phyloP scores from a whole-genome alignment of 2,797 vertebrate species.

The Tokudaia tokunoshimensis region DNA sequence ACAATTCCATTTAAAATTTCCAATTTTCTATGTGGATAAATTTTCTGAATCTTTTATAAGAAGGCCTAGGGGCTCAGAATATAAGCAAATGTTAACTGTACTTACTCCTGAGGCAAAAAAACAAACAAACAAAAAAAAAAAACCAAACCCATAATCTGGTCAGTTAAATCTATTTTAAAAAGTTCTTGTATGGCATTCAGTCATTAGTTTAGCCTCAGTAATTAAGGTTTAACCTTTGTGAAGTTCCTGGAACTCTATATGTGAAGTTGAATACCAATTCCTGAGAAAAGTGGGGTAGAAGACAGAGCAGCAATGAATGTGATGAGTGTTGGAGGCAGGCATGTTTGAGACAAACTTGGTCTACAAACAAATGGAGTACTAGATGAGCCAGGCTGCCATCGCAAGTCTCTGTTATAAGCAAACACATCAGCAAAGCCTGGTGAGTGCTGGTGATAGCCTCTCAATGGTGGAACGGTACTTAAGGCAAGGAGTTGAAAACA shows the following conservation, averaged over 20 bases:
- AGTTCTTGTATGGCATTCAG: not conserved
- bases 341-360: not conserved
- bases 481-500: not conserved
- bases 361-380: not conserved
- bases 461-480: not conserved
- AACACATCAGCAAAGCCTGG: no score
- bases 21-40: not conserved
- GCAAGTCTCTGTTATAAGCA: not conserved
- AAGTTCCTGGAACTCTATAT: not conserved
- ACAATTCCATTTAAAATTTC: conserved; percentile 27
- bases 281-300: not conserved
- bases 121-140: no score
- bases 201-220: conserved; percentile 4
- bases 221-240: not conserved
- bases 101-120: not conserved
- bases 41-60: not conserved
- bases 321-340: not conserved
- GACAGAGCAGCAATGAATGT: not conserved
- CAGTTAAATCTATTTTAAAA: not conserved
- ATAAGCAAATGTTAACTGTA: not conserved
- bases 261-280: not conserved
- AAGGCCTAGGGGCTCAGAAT: not conserved
- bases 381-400: not conserved
- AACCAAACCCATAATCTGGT: not conserved
- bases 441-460: not conserved